A percentile compares a stretch with the other conserved stretches of the same genome.
Conservation (phyloP, 2,888 invertebrate genomes). For the Cantharis lateralis region DNA sequence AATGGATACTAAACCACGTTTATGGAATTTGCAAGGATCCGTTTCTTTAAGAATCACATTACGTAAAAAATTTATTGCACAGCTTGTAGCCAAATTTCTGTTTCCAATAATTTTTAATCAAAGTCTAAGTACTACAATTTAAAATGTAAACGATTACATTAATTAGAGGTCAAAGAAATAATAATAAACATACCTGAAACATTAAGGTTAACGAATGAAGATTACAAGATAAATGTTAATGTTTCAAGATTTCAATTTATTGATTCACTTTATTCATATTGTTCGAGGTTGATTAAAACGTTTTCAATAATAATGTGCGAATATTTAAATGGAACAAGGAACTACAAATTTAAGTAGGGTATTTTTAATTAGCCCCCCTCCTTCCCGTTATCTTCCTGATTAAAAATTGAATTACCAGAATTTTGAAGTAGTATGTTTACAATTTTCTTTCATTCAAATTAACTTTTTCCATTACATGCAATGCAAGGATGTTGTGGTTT, state of each 20-base stretch:
- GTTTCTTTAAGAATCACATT: background rate
- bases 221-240: background rate
- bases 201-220: background rate
- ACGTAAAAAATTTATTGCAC: background rate
- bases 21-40: background rate
- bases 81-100: background rate
- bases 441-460: too few relatives aligned
- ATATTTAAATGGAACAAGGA: background rate
- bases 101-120: background rate
- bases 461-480: too few relatives aligned
- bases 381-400: too few relatives aligned
- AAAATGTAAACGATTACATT: background rate
- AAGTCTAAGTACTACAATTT: too few relatives aligned
- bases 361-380: background rate
- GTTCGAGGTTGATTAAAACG: background rate
- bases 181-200: background rate
- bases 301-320: background rate
- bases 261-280: background rate
- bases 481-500: too few relatives aligned
- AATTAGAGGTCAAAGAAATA: background rate
- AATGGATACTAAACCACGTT: background rate
- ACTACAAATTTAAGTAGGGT: background rate
- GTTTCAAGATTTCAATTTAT: background rate
- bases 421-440: too few relatives aligned
- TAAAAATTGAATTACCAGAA: too few relatives aligned